Conservation (phyloP, 2,113 vertebrate species). For the Reinhardtius hippoglossoides region DNA sequence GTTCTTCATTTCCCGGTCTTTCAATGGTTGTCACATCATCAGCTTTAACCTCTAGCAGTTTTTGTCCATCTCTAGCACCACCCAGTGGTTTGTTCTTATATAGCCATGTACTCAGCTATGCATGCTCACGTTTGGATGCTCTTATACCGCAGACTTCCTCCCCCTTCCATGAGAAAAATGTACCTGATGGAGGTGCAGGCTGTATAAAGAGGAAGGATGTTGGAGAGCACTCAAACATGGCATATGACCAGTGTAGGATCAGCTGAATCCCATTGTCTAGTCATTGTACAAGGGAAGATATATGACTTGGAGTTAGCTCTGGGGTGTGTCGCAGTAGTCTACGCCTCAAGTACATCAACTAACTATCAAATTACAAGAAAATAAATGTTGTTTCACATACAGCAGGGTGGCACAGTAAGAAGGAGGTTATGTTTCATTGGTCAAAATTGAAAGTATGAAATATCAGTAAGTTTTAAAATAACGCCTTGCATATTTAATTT, state of each 20-base stretch:
- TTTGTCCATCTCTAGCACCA: constrained; percentile 38
- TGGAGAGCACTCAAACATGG: constrained; percentile 21
- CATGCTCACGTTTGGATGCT: constrained; percentile 50
- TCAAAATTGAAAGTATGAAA: background rate
- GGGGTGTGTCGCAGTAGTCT: constrained; percentile 12
- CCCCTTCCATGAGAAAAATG: background rate
- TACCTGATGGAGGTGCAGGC: background rate
- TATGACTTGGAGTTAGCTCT: background rate
- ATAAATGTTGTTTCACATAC: too few species aligned
- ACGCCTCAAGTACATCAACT: background rate
- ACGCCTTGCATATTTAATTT: background rate
- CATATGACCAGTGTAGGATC: constrained; percentile 14
- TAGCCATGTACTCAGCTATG: constrained; percentile 41
- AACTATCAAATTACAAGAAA: background rate
- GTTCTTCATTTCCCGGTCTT: constrained; percentile 11
- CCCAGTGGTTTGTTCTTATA: constrained; percentile 36
- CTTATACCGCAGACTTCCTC: constrained; percentile 16
- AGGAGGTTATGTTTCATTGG: background rate
- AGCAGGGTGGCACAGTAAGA: background rate
- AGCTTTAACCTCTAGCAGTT: constrained; percentile 4
- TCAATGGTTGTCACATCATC: background rate
- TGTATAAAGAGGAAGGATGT: constrained; percentile 6
- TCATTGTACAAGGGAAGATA: background rate
- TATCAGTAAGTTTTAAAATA: background rate
- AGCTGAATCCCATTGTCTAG: background rate